phyloP scores from a whole-genome alignment of 2,888 invertebrate genomes.

The Campopleginae sp. region DNA sequence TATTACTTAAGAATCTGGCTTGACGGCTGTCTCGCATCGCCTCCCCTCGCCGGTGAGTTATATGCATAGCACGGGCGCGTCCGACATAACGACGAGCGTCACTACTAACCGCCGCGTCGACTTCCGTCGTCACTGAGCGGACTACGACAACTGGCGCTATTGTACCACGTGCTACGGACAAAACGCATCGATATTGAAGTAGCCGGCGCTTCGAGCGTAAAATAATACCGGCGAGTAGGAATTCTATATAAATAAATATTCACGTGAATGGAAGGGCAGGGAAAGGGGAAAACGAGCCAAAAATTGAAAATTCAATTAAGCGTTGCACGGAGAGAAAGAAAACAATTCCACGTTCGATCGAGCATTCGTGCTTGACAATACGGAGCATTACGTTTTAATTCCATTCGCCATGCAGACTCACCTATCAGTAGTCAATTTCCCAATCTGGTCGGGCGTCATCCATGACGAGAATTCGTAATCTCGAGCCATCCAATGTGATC shows the following conservation, averaged over 20 bases:
- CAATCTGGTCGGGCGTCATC: slow-evolving; percentile 47
- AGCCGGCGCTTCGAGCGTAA: slow-evolving; percentile 36
- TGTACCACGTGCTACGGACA: slow-evolving; percentile 39
- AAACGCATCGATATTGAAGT: slow-evolving; percentile 34
- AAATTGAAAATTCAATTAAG: slow-evolving; percentile 2
- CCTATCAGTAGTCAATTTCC: slow-evolving; percentile 50
- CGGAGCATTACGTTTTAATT: neutral
- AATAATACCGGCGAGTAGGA: slow-evolving; percentile 1
- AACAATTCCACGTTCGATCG: slow-evolving; percentile 13
- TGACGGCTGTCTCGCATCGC: slow-evolving; percentile 49
- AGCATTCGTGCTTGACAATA: neutral
- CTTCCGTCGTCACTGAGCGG: slow-evolving; percentile 42
- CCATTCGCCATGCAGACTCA: slow-evolving; percentile 33
- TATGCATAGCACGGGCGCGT: slow-evolving; percentile 20
- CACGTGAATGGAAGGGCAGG: neutral
- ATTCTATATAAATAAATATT: neutral
- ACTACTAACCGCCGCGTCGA: slow-evolving; percentile 53
- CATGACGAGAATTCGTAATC: slow-evolving; percentile 48
- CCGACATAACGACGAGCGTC: slow-evolving; percentile 59
- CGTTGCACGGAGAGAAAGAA: neutral
- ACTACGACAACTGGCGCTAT: slow-evolving; percentile 26
- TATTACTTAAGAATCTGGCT: slow-evolving; percentile 60
- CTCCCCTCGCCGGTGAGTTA: slow-evolving; percentile 43
- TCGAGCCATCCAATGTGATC: slow-evolving; percentile 29
- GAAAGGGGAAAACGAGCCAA: neutral